Evolutionary conservation across 2,888 invertebrate species (phyloP).

Genomic region (Maniola hyperantus): DNA sequence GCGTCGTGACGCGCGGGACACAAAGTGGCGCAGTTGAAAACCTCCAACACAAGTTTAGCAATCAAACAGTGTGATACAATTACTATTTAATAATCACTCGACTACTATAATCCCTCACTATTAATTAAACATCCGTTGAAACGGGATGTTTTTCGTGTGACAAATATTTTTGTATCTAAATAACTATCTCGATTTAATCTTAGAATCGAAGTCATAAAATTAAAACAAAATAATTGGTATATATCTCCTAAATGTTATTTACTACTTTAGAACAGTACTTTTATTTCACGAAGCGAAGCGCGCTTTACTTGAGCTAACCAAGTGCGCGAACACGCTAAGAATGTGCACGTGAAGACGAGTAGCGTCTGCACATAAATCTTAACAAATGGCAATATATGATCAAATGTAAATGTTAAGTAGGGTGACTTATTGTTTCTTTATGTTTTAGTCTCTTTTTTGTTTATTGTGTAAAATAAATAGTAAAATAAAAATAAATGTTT

Average conservation of each 20-base stretch:
- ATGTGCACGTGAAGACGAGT: no score
- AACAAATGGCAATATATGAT: no score
- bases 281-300: no score
- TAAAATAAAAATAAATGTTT: no score
- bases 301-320: no score
- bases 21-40: constrained; percentile 41
- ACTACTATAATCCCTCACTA: neutral
- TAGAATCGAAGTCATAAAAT: neutral
- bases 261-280: neutral
- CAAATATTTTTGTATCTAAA: neutral
- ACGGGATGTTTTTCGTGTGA: neutral
- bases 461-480: no score
- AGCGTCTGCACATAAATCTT: no score
- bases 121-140: neutral
- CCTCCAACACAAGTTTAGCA: neutral
- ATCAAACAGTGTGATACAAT: constrained; percentile 29
- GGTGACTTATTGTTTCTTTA: no score
- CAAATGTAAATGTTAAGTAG: no score
- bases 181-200: neutral
- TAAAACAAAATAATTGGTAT: neutral
- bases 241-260: neutral
- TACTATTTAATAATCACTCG: neutral
- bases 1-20: constrained; percentile 51
- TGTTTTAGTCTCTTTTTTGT: no score
- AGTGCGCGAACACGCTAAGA: no score